Evolutionary conservation across 2,797 vertebrate species (phyloP).

Genomic region (Microctenopoma lineatum): DNA sequence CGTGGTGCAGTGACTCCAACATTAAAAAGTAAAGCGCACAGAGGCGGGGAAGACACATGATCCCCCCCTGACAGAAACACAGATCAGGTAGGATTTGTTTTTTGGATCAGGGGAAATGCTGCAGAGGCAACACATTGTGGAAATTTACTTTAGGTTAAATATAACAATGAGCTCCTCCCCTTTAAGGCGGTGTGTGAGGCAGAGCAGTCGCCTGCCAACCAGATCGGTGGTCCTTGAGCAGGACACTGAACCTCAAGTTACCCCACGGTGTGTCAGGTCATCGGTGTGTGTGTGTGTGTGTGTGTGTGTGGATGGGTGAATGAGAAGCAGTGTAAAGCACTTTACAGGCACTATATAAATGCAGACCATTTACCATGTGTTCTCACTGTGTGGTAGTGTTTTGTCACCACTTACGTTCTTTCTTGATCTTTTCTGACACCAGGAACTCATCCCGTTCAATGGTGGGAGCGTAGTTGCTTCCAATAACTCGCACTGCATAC

Average conservation of each 20-base stretch:
- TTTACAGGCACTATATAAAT: too few species aligned
- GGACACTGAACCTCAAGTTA: too few species aligned
- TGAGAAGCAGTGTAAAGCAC: too few species aligned
- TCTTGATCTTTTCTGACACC: conserved; percentile 98
- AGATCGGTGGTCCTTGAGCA: too few species aligned
- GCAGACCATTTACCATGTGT: too few species aligned
- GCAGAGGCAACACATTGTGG: not conserved
- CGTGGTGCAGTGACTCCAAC: conserved; percentile 6
- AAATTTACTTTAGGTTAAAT: not conserved
- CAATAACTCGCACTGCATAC: conserved; percentile 96
- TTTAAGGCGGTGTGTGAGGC: too few species aligned
- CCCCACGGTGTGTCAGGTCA: too few species aligned
- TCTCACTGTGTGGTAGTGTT: not conserved
- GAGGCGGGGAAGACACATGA: not conserved
- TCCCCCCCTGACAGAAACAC: not conserved
- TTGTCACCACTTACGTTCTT: conserved; percentile 88
- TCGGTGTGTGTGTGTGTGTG: too few species aligned
- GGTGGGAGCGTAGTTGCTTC: conserved; percentile 97
- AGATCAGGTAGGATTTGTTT: not conserved
- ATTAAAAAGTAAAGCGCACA: conserved; percentile 13
- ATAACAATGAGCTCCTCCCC: not conserved
- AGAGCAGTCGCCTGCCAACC: too few species aligned
- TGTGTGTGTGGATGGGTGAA: too few species aligned
- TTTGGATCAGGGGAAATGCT: not conserved
- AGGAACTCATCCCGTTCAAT: conserved; percentile 98